Percentiles rank a stretch among this genome's conserved stretches.
Conservation (phyloP, 2,113 vertebrate species). For the Myotis lucifugus region DNA sequence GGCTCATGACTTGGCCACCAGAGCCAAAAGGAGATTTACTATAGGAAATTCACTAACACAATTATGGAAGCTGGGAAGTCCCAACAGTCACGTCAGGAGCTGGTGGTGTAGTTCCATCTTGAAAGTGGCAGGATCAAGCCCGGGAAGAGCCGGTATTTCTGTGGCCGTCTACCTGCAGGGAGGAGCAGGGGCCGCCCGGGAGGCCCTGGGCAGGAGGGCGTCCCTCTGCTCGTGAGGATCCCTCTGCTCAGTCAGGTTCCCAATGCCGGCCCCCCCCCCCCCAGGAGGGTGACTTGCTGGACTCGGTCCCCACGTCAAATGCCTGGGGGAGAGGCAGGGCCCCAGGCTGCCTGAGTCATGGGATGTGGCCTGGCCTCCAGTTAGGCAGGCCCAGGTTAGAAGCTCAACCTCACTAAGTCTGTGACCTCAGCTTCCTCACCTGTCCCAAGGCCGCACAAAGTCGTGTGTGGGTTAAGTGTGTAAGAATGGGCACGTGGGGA, state of each 20-base stretch:
- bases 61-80: background rate
- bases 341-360: background rate
- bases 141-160: background rate
- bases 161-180: background rate
- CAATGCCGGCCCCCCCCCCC: background rate
- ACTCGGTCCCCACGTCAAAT: too few relatives aligned
- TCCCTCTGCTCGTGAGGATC: background rate
- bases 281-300: too few relatives aligned
- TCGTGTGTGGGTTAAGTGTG: background rate
- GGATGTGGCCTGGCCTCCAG: background rate
- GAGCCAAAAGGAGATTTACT: background rate
- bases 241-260: background rate
- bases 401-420: background rate
- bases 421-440: background rate
- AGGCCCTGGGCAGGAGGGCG: background rate
- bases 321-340: background rate
- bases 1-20: background rate
- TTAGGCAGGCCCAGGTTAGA: background rate
- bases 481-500: background rate
- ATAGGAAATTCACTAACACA: background rate
- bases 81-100: background rate
- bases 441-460: background rate
- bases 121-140: background rate
- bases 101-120: background rate
- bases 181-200: background rate